These are phyloP conservation scores for Bufo gargarizans DNA, from an alignment of 2,113 vertebrate genomes.

Conservation along the genomic window DNA sequence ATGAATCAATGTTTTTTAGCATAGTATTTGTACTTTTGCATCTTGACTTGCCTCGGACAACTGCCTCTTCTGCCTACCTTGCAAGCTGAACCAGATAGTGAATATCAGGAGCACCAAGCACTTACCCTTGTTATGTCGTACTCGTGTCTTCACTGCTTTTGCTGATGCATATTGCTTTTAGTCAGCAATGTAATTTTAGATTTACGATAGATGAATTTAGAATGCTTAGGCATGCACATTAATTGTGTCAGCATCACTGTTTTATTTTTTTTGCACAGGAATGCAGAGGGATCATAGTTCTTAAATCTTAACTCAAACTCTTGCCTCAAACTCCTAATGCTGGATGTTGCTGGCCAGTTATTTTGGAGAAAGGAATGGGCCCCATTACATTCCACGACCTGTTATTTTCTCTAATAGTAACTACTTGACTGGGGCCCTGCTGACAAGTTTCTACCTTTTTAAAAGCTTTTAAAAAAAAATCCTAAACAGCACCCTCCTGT, in stretches of 20 bases:
- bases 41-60: background rate
- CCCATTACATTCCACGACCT: too few species aligned
- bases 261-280: background rate
- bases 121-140: slow-evolving; percentile 1
- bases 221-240: slow-evolving; percentile 17
- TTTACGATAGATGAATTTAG: slow-evolving; percentile 5
- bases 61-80: background rate
- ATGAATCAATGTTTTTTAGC: background rate
- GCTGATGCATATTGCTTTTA: slow-evolving; percentile 32
- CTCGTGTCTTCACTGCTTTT: background rate
- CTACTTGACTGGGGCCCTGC: too few species aligned
- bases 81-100: background rate
- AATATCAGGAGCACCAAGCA: background rate
- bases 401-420: too few species aligned
- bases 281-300: background rate
- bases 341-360: too few species aligned
- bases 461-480: too few species aligned
- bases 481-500: too few species aligned
- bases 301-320: background rate
- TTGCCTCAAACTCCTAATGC: too few species aligned
- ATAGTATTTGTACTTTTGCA: background rate
- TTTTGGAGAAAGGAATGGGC: too few species aligned
- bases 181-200: slow-evolving; percentile 12
- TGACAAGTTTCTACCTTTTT: too few species aligned
- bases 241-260: slow-evolving; percentile 22